Conservation (phyloP, 1,140 invertebrate species). For the Muscidifurax raptorellus region DNA sequence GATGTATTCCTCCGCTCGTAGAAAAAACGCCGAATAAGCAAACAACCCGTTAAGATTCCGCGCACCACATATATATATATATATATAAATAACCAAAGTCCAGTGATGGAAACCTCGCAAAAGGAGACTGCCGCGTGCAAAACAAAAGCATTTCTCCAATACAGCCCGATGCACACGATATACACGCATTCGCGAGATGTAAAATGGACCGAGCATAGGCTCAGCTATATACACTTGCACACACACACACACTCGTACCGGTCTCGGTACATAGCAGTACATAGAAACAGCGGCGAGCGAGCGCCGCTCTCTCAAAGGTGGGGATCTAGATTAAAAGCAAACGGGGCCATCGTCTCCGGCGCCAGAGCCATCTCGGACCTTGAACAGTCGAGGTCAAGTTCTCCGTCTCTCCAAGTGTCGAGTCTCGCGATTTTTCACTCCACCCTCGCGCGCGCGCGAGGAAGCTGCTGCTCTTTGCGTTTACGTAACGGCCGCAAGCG, state of each 20-base stretch:
- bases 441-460: constrained; percentile 20
- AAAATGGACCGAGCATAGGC: constrained; percentile 62
- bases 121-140: neutral
- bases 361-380: constrained; percentile 74
- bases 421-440: neutral
- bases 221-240: too few species aligned
- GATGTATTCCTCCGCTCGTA: neutral
- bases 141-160: neutral
- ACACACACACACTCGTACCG: too few species aligned
- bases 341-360: constrained; percentile 73
- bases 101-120: neutral
- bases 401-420: constrained; percentile 1
- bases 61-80: too few species aligned
- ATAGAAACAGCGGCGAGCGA: neutral
- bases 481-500: constrained; percentile 38
- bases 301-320: constrained; percentile 62
- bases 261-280: neutral
- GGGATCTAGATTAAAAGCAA: constrained; percentile 76
- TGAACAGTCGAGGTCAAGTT: constrained; percentile 69
- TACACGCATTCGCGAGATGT: constrained; percentile 56
- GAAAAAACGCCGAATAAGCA: too few species aligned
- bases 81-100: too few species aligned
- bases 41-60: too few species aligned
- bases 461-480: constrained; percentile 3
- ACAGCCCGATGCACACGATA: neutral